Percentiles rank a stretch among this genome's conserved stretches.
phyloP scores from a whole-genome alignment of 2,888 invertebrate species.

The Ypsolopha sequella region DNA sequence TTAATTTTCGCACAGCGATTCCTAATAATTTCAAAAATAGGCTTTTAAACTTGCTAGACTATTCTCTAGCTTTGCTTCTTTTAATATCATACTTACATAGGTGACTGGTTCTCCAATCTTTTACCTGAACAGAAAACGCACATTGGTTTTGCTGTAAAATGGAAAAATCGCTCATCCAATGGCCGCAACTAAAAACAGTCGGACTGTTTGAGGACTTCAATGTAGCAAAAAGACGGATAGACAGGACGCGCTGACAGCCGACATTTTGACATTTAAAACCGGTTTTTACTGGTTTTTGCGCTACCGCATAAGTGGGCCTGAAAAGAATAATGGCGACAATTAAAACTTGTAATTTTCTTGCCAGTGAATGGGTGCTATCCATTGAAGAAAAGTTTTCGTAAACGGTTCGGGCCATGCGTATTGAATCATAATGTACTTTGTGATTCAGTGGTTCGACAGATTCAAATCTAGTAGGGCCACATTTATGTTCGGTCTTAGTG shows the following conservation, averaged over 20 bases:
- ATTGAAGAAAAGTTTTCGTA: neutral
- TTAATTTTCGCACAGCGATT: no score
- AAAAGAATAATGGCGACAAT: constrained; percentile 6
- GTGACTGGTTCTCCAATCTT: no score
- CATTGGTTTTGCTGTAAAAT: no score
- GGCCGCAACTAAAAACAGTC: neutral
- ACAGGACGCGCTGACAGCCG: constrained; percentile 20
- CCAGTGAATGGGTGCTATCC: neutral
- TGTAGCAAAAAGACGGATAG: constrained; percentile 20
- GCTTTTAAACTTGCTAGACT: no score
- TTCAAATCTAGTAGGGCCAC: neutral
- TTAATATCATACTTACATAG: no score
- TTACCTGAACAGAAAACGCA: no score
- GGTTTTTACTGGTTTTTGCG: constrained; percentile 12
- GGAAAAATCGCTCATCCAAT: neutral
- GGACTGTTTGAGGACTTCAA: constrained; percentile 3
- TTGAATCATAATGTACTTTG: no score
- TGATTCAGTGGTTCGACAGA: no score
- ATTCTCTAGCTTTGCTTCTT: no score
- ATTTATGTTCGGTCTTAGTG: no score
- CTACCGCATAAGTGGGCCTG: neutral
- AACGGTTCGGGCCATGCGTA: no score
- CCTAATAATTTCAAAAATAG: no score
- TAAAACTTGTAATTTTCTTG: constrained; percentile 8
- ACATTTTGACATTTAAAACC: constrained; percentile 25